phyloP scores from a whole-genome alignment of 2,113 vertebrate species.

The Orthonyx spaldingii region DNA sequence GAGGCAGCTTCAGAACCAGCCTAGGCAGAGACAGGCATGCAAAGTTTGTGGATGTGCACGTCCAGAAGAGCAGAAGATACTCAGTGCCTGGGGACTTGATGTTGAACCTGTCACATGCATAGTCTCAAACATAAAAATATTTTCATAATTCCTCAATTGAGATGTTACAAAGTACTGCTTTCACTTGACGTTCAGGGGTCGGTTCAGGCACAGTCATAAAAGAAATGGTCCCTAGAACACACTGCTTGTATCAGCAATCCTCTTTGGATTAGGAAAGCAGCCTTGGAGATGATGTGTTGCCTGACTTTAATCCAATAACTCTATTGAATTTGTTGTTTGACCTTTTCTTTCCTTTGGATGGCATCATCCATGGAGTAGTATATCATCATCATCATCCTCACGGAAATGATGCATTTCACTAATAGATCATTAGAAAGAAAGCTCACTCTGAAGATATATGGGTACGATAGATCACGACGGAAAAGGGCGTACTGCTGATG shows the following conservation, averaged over 20 bases:
- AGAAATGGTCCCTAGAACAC: neutral
- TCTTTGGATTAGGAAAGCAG: neutral
- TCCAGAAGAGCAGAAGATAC: neutral
- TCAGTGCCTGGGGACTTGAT: neutral
- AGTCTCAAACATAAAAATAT: neutral
- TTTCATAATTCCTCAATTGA: neutral
- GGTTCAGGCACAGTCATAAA: neutral
- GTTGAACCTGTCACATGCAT: neutral
- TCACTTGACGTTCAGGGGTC: neutral
- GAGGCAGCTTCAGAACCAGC: neutral
- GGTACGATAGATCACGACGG: conserved; percentile 3
- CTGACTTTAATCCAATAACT: conserved; percentile 66
- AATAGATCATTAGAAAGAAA: conserved; percentile 68
- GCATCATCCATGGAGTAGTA: conserved; percentile 51
- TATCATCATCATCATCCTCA: conserved; percentile 69
- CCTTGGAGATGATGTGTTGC: conserved; percentile 56
- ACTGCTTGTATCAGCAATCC: conserved; percentile 39
- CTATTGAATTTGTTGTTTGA: conserved; percentile 69
- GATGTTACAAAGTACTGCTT: neutral
- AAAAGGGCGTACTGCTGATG: neutral
- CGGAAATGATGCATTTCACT: conserved; percentile 60
- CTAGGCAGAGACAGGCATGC: neutral
- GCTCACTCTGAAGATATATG: conserved; percentile 15
- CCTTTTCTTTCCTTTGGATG: conserved; percentile 64
- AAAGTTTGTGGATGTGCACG: accelerated